Base-by-base conservation (phyloP, 1,140 invertebrate genomes). In the Neuroterus valhalla region DNA sequence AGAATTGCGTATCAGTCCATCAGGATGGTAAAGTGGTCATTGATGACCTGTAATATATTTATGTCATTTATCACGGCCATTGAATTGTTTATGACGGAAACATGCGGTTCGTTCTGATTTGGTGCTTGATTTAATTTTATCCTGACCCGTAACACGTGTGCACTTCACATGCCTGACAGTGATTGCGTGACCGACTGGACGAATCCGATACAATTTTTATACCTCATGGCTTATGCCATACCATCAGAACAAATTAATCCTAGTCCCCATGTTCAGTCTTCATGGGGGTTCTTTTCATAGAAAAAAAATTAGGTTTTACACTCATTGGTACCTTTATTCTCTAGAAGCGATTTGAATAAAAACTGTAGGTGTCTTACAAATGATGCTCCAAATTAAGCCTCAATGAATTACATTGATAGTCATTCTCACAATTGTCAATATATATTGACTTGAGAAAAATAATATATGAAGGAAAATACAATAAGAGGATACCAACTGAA, bases 171-270 rank as follows among this genome's bases (percentile, higher is more conserved):
- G 84, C 79, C 69, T 85, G 74, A 69, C 85, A 85, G 81, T 89
- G 88, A 89, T 89, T 89, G 87, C 88, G 87, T 89, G 88, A 87
- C 86, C 78, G n/a, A 6, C 21, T 45, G 38, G 31, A 31, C 21
- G 15, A 43, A 23, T 19, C 38, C 15, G 15, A 19, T 68, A 38
- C 31, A 8, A 23, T 68, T 43, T 68, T 17, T 42, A n/a, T n/a
- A n/a, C n/a, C n/a, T 42, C 46, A 55, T 19, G 14, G 0, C 2
- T 26, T 14, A 21, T 62, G 66, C 69, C 46, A 45, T 46, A 26
- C 17, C 26, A 70, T 44, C 66, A 31, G 23, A 62, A 14, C 11
- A 31, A 62, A 62, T 62, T 62, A 62, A 62, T 62, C 12, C 12
- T 62, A 4, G 10, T 72, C 44, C 19, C 17, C 10, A 8, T 38